Conservation (phyloP, 2,113 vertebrate species). For the Sterrhoptilus dennistouni region DNA sequence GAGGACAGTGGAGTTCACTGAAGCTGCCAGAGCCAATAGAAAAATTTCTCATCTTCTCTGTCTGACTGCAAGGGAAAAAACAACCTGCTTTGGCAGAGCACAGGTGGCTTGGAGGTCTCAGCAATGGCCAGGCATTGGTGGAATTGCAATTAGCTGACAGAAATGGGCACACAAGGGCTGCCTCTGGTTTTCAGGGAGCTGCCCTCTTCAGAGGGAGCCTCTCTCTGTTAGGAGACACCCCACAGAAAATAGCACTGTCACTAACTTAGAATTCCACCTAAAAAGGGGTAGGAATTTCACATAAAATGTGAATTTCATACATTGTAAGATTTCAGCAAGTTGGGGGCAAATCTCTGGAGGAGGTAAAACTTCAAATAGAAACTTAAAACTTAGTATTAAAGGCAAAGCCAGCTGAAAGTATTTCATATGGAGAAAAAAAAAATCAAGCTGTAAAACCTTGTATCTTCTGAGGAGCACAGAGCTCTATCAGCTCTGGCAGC, state of each 20-base stretch:
- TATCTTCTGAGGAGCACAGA: background rate
- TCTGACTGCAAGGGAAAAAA: background rate
- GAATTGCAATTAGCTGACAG: background rate
- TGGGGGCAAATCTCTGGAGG: background rate
- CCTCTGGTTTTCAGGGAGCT: background rate
- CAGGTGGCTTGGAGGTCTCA: background rate
- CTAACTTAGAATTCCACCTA: background rate
- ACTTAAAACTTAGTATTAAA: background rate
- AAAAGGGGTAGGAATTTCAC: background rate
- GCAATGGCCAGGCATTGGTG: background rate
- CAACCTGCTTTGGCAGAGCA: background rate
- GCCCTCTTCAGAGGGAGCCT: background rate
- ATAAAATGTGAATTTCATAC: background rate
- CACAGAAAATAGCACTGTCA: background rate
- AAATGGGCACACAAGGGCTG: background rate
- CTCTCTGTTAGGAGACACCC: background rate
- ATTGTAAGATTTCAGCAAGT: background rate
- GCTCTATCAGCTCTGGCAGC: background rate
- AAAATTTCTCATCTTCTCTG: background rate
- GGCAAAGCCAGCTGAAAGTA: background rate
- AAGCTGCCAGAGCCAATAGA: background rate
- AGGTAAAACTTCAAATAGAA: background rate
- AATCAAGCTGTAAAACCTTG: background rate
- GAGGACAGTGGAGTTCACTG: background rate
- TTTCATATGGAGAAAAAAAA: background rate